Conservation (phyloP, 2,113 vertebrate genomes). For the Quiscalus mexicanus region DNA sequence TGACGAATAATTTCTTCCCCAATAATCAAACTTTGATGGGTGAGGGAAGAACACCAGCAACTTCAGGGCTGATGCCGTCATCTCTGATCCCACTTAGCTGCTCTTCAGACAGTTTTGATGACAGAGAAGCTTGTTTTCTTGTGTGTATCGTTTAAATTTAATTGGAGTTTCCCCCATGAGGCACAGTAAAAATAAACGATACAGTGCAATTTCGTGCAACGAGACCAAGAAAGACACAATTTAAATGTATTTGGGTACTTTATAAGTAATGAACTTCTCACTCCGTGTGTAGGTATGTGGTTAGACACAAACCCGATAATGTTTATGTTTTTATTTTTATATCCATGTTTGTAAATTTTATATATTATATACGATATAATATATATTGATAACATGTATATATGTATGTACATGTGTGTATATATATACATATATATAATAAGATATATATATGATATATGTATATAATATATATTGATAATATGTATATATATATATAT, state of each 20-base stretch:
- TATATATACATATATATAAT: too few species aligned
- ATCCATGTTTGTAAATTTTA: too few species aligned
- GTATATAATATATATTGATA: too few species aligned
- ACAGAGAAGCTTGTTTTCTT: background rate
- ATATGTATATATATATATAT: too few species aligned
- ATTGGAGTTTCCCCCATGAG: background rate
- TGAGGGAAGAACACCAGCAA: background rate
- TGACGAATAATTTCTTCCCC: background rate
- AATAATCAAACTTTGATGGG: background rate
- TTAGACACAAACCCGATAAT: background rate
- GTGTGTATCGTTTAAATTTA: background rate
- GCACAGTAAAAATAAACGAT: background rate
- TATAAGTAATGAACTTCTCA: background rate
- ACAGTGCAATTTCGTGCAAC: background rate
- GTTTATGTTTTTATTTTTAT: background rate
- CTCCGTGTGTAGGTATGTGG: background rate
- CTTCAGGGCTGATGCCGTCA: background rate
- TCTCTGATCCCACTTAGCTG: background rate
- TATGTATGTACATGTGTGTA: too few species aligned
- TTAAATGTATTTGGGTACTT: background rate
- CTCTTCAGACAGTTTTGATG: background rate
- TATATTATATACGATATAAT: too few species aligned
- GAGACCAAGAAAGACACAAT: background rate
- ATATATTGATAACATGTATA: too few species aligned
- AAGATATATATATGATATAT: too few species aligned